A percentile compares a stretch with the other conserved stretches of the same genome.
Evolutionary conservation across 1,140 invertebrate genomes (phyloP).

Genomic region (Notospermus geniculatus): DNA sequence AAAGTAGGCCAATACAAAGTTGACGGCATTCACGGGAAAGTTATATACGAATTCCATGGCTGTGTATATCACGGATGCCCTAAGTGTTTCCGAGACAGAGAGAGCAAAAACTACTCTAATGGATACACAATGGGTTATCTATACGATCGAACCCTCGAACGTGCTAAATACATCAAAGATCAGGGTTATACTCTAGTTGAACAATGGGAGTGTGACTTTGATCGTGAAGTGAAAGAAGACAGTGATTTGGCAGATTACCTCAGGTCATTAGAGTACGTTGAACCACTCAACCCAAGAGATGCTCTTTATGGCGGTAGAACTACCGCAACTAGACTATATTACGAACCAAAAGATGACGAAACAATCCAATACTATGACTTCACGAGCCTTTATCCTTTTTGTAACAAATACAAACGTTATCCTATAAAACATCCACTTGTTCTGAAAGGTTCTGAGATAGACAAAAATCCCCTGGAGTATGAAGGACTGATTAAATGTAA

Average conservation of each 20-base stretch:
- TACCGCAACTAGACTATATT: constrained; percentile 8
- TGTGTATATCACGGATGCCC: constrained; percentile 34
- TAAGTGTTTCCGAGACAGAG: constrained; percentile 22
- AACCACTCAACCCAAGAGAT: constrained; percentile 31
- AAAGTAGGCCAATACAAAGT: constrained; percentile 13
- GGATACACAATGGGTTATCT: constrained; percentile 21
- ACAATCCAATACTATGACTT: constrained; percentile 24
- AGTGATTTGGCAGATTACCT: constrained; percentile 11
- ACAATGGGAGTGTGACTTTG: constrained; percentile 32
- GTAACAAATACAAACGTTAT: constrained; percentile 17
- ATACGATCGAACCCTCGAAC: constrained; percentile 17
- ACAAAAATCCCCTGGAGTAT: constrained; percentile 18
- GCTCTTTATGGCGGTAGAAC: constrained; percentile 37
- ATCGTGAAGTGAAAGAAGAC: constrained; percentile 15
- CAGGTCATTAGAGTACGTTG: constrained; percentile 15
- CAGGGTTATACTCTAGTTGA: constrained; percentile 20
- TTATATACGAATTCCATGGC: constrained; percentile 28
- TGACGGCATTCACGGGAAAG: constrained; percentile 18
- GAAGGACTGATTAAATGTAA: constrained; percentile 31
- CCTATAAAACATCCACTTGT: constrained; percentile 15
- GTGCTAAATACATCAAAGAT: constrained; percentile 12
- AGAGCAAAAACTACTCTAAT: constrained; percentile 14
- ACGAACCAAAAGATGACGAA: constrained; percentile 4
- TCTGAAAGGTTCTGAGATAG: constrained; percentile 28
- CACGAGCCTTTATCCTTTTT: constrained; percentile 20